Evolutionary conservation across 2,888 invertebrate species (phyloP).

Genomic region (Criorhina ranunculi): DNA sequence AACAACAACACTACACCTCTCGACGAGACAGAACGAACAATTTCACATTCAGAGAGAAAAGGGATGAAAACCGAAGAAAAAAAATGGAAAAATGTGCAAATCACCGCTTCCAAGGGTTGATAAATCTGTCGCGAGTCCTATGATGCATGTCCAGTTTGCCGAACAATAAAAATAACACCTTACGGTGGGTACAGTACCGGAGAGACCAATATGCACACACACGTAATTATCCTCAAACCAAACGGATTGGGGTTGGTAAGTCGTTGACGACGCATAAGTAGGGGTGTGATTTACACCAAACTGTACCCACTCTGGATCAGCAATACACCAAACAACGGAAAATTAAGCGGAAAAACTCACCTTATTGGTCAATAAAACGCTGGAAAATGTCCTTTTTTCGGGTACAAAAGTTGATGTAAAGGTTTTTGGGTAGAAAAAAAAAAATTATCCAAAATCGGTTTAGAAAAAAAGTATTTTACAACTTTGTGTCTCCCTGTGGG

Average conservation of each 20-base stretch:
- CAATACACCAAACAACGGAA: too few species aligned
- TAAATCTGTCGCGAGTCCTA: conserved; percentile 24
- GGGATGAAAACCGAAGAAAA: conserved; percentile 38
- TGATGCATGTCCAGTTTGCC: conserved; percentile 71
- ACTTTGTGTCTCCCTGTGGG: not conserved
- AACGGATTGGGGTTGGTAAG: conserved; percentile 57
- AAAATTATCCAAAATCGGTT: conserved; percentile 66
- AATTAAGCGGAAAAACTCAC: conserved; percentile 46
- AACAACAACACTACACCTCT: conserved; percentile 31
- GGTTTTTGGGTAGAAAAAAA: conserved; percentile 39
- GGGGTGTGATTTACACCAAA: conserved; percentile 57
- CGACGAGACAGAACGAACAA: conserved; percentile 8
- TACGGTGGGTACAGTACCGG: conserved; percentile 45
- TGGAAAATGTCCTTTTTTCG: not conserved
- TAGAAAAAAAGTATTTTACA: conserved; percentile 37
- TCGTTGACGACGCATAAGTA: conserved; percentile 13
- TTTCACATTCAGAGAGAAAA: conserved; percentile 10
- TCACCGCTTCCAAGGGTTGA: conserved; percentile 56
- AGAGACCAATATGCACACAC: conserved; percentile 10
- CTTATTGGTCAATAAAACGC: conserved; percentile 50
- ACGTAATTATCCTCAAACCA: conserved; percentile 53
- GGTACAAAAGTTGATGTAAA: conserved; percentile 65
- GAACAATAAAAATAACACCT: conserved; percentile 68
- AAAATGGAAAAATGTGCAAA: conserved; percentile 60
- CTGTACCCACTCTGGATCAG: conserved; percentile 36